Conservation (phyloP, 1,140 invertebrate genomes). For the Bombus superbus region DNA sequence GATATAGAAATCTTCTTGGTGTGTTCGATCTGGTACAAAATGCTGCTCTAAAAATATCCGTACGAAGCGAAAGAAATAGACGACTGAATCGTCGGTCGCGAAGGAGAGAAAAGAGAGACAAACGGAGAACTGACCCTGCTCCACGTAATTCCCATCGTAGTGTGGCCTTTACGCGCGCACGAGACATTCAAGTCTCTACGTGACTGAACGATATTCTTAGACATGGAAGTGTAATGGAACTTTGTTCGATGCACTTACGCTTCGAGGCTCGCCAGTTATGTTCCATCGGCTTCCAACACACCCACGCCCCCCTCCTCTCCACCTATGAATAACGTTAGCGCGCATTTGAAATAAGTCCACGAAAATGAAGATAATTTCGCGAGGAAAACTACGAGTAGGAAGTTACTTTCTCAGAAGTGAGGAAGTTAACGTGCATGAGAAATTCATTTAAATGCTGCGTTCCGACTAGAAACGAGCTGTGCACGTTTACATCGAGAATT, state of each 20-base stretch:
- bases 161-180: constrained; percentile 24
- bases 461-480: neutral
- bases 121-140: constrained; percentile 68
- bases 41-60: neutral
- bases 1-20: too few species aligned
- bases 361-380: neutral
- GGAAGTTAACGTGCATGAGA: neutral
- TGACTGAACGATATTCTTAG: constrained; percentile 49
- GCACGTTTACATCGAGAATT: constrained; percentile 4
- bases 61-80: neutral
- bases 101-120: neutral
- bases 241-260: neutral
- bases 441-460: constrained; percentile 6
- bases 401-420: neutral
- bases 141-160: constrained; percentile 18
- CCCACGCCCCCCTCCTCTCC: neutral
- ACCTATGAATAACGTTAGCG: neutral
- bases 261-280: neutral
- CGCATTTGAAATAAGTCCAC: neutral
- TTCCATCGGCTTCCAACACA: neutral
- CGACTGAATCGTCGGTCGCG: neutral
- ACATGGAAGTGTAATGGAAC: constrained; percentile 22
- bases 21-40: too few species aligned
- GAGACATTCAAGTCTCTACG: constrained; percentile 38
- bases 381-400: too few species aligned